Evolutionary conservation across 2,888 invertebrate genomes (phyloP), one percentile per base, ranked within the genome.

Genomic region (Tachina fera): DNA sequence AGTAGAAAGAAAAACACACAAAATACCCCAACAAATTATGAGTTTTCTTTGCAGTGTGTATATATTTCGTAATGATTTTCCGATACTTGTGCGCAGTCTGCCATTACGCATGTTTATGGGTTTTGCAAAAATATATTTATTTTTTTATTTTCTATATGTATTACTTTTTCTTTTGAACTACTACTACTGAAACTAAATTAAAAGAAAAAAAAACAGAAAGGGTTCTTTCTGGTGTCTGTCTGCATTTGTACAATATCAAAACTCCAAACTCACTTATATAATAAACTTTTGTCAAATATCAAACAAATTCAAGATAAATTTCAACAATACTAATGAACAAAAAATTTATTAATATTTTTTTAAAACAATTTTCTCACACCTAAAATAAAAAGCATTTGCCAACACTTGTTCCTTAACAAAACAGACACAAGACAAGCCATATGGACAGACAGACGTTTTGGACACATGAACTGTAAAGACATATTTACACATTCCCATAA

Each of bases 71-170:
- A 90, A 91, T 91, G 90, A 90, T 91, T 91, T 91, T 91, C 90
- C 91, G 85, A 91, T 91, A 91, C 87, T 92, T 91, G 89, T 91
- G 92, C 92, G 92, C 92, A 92, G 89, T 87, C 88, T 80, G 81
- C 91, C 91, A 92, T 92, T 92, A 92, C 92, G 92, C 92, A 92
- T 89, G 90, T 91, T 92, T 91, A 91, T 91, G 90, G 87, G 88
- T 88, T 91, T 90, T 80, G 76, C 82, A n/a, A 77, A 72, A 70
- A 83, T 76, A 82, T 78, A 68, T n/a, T 61, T 41, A 43, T 72
- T 77, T 63, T 61, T 71, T 72, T 77, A 60, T 61, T 71, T 71
- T 60, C 51, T 68, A 16, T 13, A 22, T 61, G 10, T 22, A 43
- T 74, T 31, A 31, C 31, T 71, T 72, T 19, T 45, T 76, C 19